A percentile compares a stretch with the other conserved stretches of the same genome.
Conservation (phyloP, 2,888 invertebrate species). For the Drosophila leonis region DNA sequence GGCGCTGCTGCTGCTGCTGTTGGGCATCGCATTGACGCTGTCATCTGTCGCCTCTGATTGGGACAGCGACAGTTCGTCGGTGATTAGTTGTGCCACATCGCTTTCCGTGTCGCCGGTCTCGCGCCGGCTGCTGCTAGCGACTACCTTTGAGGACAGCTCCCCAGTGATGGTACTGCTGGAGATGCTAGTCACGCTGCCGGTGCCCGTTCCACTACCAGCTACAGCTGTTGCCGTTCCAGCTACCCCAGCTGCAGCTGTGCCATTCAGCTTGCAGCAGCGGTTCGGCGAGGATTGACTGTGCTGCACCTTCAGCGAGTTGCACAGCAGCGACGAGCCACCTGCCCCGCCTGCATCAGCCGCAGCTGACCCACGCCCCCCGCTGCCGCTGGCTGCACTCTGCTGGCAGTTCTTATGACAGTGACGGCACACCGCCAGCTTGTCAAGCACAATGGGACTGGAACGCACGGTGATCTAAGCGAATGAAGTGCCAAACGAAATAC, state of each 20-base stretch:
- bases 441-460: slow-evolving; percentile 90
- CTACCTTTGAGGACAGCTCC: slow-evolving; percentile 72
- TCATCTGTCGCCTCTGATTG: slow-evolving; percentile 83
- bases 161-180: slow-evolving; percentile 84
- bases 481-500: slow-evolving; percentile 20
- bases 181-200: slow-evolving; percentile 82
- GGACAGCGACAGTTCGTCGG: slow-evolving; percentile 78
- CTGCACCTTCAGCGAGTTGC: slow-evolving; percentile 85
- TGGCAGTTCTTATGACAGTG: slow-evolving; percentile 92
- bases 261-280: slow-evolving; percentile 84
- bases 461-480: slow-evolving; percentile 89
- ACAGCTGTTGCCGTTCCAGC: slow-evolving; percentile 3
- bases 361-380: slow-evolving; percentile 28
- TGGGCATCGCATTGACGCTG: slow-evolving; percentile 75
- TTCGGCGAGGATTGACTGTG: slow-evolving; percentile 85
- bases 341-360: slow-evolving; percentile 28
- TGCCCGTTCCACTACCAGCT: slow-evolving; percentile 38
- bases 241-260: slow-evolving; percentile 23
- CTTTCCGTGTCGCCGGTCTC: slow-evolving; percentile 82
- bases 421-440: slow-evolving; percentile 90
- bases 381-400: slow-evolving; percentile 55
- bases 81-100: slow-evolving; percentile 81
- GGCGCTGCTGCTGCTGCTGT: slow-evolving; percentile 74
- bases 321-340: slow-evolving; percentile 68
- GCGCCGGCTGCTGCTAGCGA: slow-evolving; percentile 77